phyloP scores from a whole-genome alignment of 2,113 vertebrate genomes.

The Tragulus kanchil region DNA sequence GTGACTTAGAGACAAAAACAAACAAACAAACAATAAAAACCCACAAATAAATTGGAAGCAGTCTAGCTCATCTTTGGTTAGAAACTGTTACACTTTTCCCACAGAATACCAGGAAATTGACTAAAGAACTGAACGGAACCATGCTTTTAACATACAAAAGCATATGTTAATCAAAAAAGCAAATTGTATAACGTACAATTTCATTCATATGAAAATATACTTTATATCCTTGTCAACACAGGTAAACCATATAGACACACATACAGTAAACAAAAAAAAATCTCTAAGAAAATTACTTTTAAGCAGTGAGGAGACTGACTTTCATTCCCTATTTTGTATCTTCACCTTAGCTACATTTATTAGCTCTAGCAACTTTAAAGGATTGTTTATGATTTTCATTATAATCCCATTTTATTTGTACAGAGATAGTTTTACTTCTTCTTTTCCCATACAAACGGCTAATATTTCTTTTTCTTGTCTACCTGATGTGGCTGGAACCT shows the following conservation, averaged over 20 bases:
- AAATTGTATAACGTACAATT: not conserved
- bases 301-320: not conserved
- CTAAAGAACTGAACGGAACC: not conserved
- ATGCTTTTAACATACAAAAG: conserved; percentile 12
- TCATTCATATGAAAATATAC: not conserved
- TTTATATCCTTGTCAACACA: conserved; percentile 10
- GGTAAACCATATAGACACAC: not conserved
- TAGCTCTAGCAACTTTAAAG: not conserved
- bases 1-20: too few relatives aligned
- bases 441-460: not conserved
- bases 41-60: not conserved
- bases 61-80: not conserved
- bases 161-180: not conserved
- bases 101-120: not conserved
- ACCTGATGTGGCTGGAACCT: not conserved
- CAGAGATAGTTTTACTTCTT: not conserved
- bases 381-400: not conserved
- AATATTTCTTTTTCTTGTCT: not conserved
- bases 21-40: too few relatives aligned
- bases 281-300: not conserved
- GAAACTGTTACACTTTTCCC: not conserved
- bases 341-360: not conserved
- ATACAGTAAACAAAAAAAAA: not conserved
- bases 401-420: not conserved
- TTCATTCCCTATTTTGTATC: not conserved